Conservation (phyloP, 2,888 invertebrate species). For the Germaria angustata region DNA sequence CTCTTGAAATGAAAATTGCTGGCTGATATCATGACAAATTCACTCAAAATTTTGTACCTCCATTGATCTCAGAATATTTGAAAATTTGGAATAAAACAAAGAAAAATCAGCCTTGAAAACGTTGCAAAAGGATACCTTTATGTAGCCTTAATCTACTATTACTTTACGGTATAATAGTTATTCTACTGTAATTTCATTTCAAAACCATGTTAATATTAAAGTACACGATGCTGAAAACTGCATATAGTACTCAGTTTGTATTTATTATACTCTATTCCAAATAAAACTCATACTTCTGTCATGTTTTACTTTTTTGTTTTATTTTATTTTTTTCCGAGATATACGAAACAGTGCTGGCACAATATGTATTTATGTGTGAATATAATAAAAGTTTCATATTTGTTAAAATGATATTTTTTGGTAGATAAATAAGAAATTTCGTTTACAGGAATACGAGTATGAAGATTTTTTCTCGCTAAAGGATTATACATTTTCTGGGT, state of each 20-base stretch:
- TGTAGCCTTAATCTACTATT: background rate
- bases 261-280: constrained; percentile 9
- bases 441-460: background rate
- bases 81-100: too few species aligned
- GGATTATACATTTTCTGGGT: constrained; percentile 5
- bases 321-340: background rate
- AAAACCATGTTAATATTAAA: background rate
- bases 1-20: too few species aligned
- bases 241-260: background rate
- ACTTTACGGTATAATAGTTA: too few species aligned
- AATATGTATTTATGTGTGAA: background rate
- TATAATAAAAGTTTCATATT: constrained; percentile 15
- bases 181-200: background rate
- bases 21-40: too few species aligned
- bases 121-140: too few species aligned
- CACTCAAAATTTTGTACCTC: too few species aligned
- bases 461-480: constrained; percentile 20
- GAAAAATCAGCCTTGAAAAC: too few species aligned
- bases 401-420: constrained; percentile 10
- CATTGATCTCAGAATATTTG: too few species aligned
- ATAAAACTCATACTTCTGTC: constrained; percentile 29
- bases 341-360: background rate
- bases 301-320: too few species aligned
- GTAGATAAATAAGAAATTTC: constrained; percentile 22
- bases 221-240: too few species aligned